Evolutionary conservation across 2,797 vertebrate species (phyloP).

Genomic region (Myioborus melanocephalus): DNA sequence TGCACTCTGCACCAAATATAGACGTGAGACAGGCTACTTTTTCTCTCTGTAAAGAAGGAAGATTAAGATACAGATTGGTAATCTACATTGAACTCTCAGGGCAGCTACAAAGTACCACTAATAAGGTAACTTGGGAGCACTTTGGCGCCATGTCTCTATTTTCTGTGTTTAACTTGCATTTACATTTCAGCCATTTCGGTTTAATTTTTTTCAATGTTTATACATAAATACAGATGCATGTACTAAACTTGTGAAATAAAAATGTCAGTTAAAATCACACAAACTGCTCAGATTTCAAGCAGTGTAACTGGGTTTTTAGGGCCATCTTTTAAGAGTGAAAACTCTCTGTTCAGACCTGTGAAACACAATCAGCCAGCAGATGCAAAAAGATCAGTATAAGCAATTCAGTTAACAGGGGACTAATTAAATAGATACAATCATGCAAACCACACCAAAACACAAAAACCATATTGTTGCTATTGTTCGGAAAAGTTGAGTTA

Average conservation of each 20-base stretch:
- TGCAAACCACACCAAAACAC: neutral
- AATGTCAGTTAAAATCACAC: neutral
- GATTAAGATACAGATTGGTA: neutral
- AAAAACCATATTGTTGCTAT: neutral
- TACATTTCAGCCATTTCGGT: neutral
- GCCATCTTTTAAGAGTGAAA: neutral
- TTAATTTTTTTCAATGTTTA: neutral
- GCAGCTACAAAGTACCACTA: neutral
- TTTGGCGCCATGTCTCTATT: neutral
- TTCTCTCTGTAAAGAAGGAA: neutral
- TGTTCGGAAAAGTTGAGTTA: neutral
- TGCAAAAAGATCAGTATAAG: neutral
- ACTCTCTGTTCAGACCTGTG: neutral
- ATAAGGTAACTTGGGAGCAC: neutral
- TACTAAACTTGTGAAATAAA: neutral
- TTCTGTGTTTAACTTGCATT: neutral
- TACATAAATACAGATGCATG: neutral
- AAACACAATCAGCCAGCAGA: neutral
- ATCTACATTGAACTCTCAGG: neutral
- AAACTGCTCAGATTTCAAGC: neutral
- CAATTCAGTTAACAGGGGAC: neutral
- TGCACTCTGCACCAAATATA: slow-evolving; percentile 45
- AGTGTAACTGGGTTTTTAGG: neutral
- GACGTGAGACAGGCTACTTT: neutral
- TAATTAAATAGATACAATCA: neutral